Evolutionary conservation across 2,888 invertebrate species (phyloP).

Genomic region (Athalia circularis): DNA sequence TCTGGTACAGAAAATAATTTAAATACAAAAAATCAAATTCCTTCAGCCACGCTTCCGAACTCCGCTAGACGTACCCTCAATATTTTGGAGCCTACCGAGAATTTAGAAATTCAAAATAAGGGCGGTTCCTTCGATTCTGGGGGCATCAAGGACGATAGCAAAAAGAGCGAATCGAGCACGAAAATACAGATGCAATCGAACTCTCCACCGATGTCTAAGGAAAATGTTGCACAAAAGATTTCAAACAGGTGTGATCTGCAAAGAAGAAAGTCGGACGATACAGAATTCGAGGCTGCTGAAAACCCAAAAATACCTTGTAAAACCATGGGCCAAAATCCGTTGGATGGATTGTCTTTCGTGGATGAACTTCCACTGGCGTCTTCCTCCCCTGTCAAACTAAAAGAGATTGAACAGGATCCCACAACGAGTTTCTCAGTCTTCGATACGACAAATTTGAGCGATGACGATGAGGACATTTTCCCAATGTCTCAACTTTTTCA

Average conservation of each 20-base stretch:
- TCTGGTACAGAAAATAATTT: too few relatives aligned
- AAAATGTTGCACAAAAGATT: too few relatives aligned
- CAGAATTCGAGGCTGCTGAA: neutral
- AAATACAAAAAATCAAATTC: neutral
- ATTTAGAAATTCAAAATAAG: too few relatives aligned
- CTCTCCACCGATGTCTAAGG: too few relatives aligned
- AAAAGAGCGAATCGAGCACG: neutral
- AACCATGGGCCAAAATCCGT: neutral
- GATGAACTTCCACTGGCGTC: neutral
- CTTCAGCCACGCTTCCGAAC: neutral
- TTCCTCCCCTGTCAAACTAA: constrained; percentile 48
- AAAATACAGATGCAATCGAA: too few relatives aligned
- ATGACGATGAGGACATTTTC: constrained; percentile 77
- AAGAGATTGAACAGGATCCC: constrained; percentile 68
- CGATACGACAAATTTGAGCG: constrained; percentile 77
- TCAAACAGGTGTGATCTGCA: too few relatives aligned
- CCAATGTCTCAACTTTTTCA: constrained; percentile 76
- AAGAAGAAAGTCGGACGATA: neutral
- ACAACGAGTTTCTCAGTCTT: constrained; percentile 71
- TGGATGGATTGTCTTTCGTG: neutral
- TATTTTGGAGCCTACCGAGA: neutral
- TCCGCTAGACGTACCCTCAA: constrained; percentile 11
- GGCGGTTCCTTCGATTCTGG: too few relatives aligned
- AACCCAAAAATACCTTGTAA: neutral
- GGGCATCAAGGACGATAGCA: neutral